phyloP scores from a whole-genome alignment of 2,113 vertebrate genomes.

The Xiphorhynchus elegans region DNA sequence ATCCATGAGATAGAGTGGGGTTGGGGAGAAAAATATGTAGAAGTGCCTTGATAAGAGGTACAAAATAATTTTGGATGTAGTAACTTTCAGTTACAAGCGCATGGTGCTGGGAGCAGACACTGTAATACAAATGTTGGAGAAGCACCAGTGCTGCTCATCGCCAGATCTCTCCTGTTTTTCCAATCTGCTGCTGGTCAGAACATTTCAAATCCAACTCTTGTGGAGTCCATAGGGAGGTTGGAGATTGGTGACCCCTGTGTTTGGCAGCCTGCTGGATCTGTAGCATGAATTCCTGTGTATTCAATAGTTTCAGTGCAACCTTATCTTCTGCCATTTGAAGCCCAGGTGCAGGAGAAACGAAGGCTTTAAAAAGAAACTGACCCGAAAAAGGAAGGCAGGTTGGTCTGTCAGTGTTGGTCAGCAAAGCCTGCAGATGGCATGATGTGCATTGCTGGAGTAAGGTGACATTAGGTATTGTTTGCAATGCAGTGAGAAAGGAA shows the following conservation, averaged over 20 bases:
- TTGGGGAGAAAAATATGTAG: not conserved
- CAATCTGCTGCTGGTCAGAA: not conserved
- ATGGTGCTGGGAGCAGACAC: not conserved
- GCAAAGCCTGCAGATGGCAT: not conserved
- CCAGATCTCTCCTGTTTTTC: not conserved
- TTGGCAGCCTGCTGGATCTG: not conserved
- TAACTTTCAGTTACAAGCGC: not conserved
- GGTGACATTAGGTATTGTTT: not conserved
- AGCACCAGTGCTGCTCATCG: rapidly evolving
- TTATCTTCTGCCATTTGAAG: not conserved
- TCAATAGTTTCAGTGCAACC: not conserved
- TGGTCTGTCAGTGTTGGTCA: not conserved
- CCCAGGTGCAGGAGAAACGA: rapidly evolving
- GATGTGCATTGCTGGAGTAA: not conserved
- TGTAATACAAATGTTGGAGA: not conserved
- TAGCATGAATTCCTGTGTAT: not conserved
- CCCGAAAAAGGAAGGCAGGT: not conserved
- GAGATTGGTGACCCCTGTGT: not conserved
- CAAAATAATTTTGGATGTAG: not conserved
- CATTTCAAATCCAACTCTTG: not conserved
- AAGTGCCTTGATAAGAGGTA: not conserved
- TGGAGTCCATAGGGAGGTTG: not conserved
- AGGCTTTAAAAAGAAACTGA: not conserved
- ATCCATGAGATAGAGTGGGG: no score
- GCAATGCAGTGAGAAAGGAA: not conserved